Percentiles rank a stretch among this genome's conserved stretches.
These are phyloP conservation scores for Spheniscus mendiculus DNA, from an alignment of 2,113 vertebrate genomes.

Conservation along the genomic window DNA sequence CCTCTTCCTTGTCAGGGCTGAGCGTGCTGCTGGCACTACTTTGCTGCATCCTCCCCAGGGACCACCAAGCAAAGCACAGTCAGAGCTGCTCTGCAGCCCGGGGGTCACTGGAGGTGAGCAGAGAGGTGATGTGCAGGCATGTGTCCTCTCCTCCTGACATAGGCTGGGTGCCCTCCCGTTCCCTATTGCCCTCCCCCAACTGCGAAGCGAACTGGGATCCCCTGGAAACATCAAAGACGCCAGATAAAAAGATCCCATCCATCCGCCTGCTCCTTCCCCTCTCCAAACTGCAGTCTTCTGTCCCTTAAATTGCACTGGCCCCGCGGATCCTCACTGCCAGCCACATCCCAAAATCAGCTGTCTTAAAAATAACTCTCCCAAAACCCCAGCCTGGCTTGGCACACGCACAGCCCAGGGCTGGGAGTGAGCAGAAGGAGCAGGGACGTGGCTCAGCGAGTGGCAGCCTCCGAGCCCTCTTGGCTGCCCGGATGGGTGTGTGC, in stretches of 20 bases:
- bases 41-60: background rate
- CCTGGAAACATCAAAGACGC: background rate
- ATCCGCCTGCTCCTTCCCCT: background rate
- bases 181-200: background rate
- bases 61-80: rapidly evolving
- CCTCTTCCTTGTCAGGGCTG: background rate
- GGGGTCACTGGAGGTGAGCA: background rate
- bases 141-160: background rate
- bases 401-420: background rate
- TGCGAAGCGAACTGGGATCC: rapidly evolving
- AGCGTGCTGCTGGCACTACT: background rate
- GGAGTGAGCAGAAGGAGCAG: background rate
- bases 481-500: background rate
- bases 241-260: background rate
- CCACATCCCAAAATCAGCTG: background rate
- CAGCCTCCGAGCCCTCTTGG: background rate
- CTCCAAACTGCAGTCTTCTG: background rate
- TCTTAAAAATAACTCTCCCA: background rate
- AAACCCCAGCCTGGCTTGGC: background rate
- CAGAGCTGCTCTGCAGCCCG: background rate
- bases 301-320: background rate
- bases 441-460: rapidly evolving
- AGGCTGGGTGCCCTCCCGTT: background rate
- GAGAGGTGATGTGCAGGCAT: background rate
- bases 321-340: background rate